Evolutionary conservation across 2,113 vertebrate genomes (phyloP).

Genomic region (Cyanocitta stelleri): DNA sequence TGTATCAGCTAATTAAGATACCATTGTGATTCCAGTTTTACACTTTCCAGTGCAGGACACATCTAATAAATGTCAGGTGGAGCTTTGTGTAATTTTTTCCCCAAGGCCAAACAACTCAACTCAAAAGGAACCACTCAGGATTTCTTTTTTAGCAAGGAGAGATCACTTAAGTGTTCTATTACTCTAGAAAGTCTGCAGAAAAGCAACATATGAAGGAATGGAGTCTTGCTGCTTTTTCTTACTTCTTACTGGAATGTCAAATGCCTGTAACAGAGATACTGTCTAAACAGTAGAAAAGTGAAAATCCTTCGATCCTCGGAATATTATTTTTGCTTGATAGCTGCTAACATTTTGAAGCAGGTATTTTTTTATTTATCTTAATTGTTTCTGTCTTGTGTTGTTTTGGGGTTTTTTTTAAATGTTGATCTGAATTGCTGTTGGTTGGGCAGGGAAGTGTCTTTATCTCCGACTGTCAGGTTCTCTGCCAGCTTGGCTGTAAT

Average conservation of each 20-base stretch:
- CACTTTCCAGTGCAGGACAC: not conserved
- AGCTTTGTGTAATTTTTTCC: not conserved
- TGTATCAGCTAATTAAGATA: slow-evolving; percentile 20
- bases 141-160: not conserved
- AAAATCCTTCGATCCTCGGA: not conserved
- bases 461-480: slow-evolving; percentile 42
- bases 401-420: not conserved
- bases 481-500: not conserved
- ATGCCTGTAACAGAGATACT: not conserved
- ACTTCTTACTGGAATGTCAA: not conserved
- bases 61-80: not conserved
- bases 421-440: not conserved
- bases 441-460: slow-evolving; percentile 6
- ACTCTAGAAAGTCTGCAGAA: not conserved
- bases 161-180: not conserved
- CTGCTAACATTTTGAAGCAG: not conserved
- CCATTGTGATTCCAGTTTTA: not conserved
- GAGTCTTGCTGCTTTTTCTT: not conserved
- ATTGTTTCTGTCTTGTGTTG: not conserved
- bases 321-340: not conserved
- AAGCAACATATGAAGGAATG: not conserved
- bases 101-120: not conserved
- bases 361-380: not conserved
- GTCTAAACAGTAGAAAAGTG: not conserved
- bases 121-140: not conserved